Evolutionary conservation across 2,113 vertebrate species (phyloP).

Genomic region (Trogon melanurus): DNA sequence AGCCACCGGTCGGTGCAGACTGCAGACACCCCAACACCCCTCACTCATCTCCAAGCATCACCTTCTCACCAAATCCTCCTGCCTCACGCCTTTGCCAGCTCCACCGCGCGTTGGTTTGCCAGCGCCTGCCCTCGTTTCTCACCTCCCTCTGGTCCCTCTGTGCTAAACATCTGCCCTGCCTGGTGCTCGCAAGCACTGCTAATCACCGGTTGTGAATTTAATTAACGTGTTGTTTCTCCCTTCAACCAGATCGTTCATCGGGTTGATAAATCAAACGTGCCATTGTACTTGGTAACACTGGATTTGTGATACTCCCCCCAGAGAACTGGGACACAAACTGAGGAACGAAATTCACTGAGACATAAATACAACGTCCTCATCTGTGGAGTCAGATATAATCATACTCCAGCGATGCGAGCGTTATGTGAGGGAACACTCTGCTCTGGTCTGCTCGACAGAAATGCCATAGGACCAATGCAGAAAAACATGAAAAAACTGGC

Average conservation of each 20-base stretch:
- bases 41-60: background rate
- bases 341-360: background rate
- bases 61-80: background rate
- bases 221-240: background rate
- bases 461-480: background rate
- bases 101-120: fast-evolving
- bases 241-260: background rate
- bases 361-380: background rate
- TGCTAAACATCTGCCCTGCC: background rate
- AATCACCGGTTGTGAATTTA: background rate
- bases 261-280: background rate
- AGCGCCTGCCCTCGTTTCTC: background rate
- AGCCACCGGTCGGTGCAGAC: fast-evolving
- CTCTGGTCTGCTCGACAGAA: background rate
- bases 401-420: background rate
- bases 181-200: background rate
- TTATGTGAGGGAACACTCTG: background rate
- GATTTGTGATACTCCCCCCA: background rate
- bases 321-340: background rate
- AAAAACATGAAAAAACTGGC: background rate
- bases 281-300: background rate
- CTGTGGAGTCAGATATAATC: background rate
- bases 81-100: background rate
- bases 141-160: background rate
- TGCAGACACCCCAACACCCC: background rate